Base-by-base conservation (phyloP, 2,797 vertebrate genomes). In the Meriones psammophilus region DNA sequence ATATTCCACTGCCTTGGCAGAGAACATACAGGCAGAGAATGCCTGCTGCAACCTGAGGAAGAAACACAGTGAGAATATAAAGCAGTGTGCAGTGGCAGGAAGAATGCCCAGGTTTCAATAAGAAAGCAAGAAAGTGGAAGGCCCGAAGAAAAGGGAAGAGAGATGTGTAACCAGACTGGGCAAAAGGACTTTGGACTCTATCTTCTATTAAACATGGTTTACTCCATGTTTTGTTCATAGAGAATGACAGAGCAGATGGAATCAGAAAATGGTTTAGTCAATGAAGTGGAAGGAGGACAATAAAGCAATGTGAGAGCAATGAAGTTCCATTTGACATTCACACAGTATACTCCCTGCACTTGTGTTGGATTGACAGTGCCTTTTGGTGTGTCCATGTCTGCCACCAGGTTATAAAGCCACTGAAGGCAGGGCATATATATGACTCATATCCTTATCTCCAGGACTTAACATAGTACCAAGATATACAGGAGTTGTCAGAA, bases 381-480 rank as follows among this genome's bases (percentile, higher is more conserved):
- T 7, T 5, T 42, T 89, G 88, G 58, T n/a, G 56, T 39, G 84
- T 80, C 74, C 77, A 30, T 83, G 76, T 92, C 58, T 20, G 28
- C 69, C 58, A 86, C n/a, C 89, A 79, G 79, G 60, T 95, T 83
- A 95, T 88, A 97, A 66, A 95, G 94, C 54, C 78, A 96, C 6
- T 73, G 88, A 96, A 66, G 80, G 74, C 78, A 74, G 80, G 89
- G 33, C 56, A 88, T 94, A 17, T 28, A 7, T 62, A 88, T 96
- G 94, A 91, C 60, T 93, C 85, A 92, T 60, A 50, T 36, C 77
- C 66, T 93, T 83, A 92, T 79, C 73, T 28, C 74, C 14, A 18
- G 64, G 91, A 88, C n/a, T 74, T 58, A 64, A 76, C 28, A n/a
- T 5, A 64, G 56, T 64, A 62, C 78, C 28, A 33, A 64, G 30